Percentiles rank a stretch among this genome's conserved stretches.
Conservation (phyloP, 2,888 invertebrate species). For the Allacma fusca region DNA sequence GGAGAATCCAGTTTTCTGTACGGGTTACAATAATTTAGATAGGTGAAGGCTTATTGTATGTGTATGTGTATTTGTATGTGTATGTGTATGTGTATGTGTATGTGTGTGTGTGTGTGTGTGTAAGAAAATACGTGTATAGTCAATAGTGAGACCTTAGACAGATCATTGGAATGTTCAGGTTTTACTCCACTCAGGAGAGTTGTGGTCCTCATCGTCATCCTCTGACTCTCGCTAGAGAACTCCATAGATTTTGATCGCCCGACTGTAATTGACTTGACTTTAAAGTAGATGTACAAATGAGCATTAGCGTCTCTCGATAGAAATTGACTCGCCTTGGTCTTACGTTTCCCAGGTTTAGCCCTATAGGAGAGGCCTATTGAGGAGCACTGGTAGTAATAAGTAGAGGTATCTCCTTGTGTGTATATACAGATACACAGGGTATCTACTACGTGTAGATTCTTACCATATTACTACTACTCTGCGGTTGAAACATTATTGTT, state of each 20-base stretch:
- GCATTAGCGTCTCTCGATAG: background rate
- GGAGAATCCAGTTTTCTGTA: slow-evolving; percentile 32
- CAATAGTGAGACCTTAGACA: no score
- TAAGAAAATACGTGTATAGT: background rate
- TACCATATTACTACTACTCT: background rate
- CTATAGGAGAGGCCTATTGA: no score
- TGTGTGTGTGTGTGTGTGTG: background rate
- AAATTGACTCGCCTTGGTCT: background rate
- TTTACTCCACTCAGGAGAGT: background rate
- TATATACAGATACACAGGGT: background rate
- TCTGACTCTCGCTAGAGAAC: background rate
- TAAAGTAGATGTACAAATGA: background rate
- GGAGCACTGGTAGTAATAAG: no score
- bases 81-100: no score
- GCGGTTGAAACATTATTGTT: slow-evolving; percentile 7
- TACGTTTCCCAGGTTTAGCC: no score
- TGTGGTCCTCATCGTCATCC: background rate
- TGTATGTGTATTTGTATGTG: background rate
- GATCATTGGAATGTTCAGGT: slow-evolving; percentile 13
- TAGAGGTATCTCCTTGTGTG: background rate
- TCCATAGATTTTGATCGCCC: slow-evolving; percentile 1
- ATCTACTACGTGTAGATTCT: background rate
- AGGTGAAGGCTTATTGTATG: background rate
- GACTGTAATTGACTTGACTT: slow-evolving; percentile 5
- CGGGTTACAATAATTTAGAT: slow-evolving; percentile 24